Evolutionary conservation across 2,797 vertebrate species (phyloP), one percentile per base, ranked within the genome.

Genomic region (Astyanax mexicanus): DNA sequence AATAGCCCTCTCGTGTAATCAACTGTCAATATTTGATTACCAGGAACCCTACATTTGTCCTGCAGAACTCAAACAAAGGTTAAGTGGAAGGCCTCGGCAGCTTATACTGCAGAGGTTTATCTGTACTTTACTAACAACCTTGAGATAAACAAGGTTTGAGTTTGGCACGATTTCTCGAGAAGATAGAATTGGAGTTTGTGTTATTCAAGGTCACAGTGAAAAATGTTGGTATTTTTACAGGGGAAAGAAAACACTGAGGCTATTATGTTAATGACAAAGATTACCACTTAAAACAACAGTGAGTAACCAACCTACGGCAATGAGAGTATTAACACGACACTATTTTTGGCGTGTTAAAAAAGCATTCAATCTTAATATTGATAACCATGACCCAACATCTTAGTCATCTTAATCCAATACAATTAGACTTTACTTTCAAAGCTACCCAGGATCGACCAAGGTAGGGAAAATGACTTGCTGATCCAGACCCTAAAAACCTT

Each of bases 11-110:
- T 80, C 82, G 35, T 76, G 68, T 76, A 84, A 88, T 88, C 88
- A 83, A 29, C 82, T 73, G 73, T 82, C 84, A 81, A 88, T 84
- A 85, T 83, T 81, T 61, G 64, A 80, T 64, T 54, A 72, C 45
- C 58, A 37, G 64, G 23, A 72, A 64, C 62, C 35, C 40, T 11
- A 35, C 42, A 13, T 60, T 60, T 44, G 42, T 32, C 55, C 32
- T 9, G 47, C 8, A 57, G 10, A 54, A 38, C 52, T 61, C 49
- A 76, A 47, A 72, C 67, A 61, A 38, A 35, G 47, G 25, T 78
- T 47, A 72, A 77, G 38, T 44, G 35, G 45, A 45, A 60, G 35
- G 52, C 35, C 52, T 58, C 40, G 25, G 54, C 25, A 15, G 42
- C 57, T 40, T 45, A 40, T 49, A 49, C 35, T 71, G 27, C 17